phyloP scores from a whole-genome alignment of 2,113 vertebrate genomes.

The Pardalotus punctatus region DNA sequence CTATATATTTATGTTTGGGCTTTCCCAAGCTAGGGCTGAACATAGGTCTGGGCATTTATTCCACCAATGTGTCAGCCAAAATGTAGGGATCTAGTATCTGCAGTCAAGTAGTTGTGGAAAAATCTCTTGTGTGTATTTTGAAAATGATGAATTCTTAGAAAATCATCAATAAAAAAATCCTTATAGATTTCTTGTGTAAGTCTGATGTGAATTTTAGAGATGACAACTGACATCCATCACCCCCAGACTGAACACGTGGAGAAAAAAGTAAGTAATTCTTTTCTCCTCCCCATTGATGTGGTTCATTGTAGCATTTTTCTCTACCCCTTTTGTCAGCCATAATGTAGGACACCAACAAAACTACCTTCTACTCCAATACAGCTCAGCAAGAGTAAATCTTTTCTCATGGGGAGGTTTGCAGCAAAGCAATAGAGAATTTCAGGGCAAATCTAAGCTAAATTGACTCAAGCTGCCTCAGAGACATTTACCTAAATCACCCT shows the following conservation, averaged over 20 bases:
- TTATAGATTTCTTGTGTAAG: not conserved
- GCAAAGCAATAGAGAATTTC: constrained; percentile 23
- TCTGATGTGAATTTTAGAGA: not conserved
- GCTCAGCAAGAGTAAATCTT: constrained; percentile 19
- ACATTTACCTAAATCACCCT: constrained; percentile 44
- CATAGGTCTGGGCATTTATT: not conserved
- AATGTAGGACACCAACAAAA: not conserved
- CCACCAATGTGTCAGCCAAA: not conserved
- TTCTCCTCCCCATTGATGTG: not conserved
- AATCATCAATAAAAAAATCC: not conserved
- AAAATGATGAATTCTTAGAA: not conserved
- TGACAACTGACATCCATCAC: not conserved
- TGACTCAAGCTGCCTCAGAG: constrained; percentile 7
- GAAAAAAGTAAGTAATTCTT: not conserved
- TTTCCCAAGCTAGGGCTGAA: not conserved
- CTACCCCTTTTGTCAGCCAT: not conserved
- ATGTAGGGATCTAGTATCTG: not conserved
- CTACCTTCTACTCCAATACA: not conserved
- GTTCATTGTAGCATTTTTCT: not conserved
- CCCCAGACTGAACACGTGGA: not conserved
- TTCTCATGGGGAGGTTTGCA: not conserved
- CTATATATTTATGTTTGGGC: not conserved
- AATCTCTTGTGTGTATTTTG: not conserved
- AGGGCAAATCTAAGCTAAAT: constrained; percentile 23
- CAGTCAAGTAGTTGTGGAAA: not conserved